These are phyloP conservation scores for Tinamus major DNA, from an alignment of 2,797 vertebrate species.

Conservation along the genomic window DNA sequence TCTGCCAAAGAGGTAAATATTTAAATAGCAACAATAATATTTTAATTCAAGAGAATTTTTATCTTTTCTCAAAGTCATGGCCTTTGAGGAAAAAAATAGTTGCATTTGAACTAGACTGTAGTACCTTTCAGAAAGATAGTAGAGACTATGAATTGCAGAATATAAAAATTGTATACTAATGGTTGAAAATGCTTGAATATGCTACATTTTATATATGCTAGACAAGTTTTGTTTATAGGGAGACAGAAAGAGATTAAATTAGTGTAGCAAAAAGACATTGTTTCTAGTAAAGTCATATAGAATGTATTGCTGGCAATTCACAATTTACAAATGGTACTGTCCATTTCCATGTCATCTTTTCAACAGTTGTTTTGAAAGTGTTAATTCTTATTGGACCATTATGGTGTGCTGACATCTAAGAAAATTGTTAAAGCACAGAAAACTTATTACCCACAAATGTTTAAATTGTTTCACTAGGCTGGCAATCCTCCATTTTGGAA, in stretches of 20 bases:
- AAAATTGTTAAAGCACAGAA: background rate
- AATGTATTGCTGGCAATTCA: background rate
- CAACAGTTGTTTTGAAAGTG: background rate
- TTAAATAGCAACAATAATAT: background rate
- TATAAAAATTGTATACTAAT: background rate
- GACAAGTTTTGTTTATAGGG: background rate
- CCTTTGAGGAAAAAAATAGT: background rate
- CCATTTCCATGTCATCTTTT: background rate
- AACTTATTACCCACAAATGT: background rate
- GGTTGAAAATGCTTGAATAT: background rate
- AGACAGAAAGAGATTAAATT: background rate
- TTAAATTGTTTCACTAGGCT: background rate
- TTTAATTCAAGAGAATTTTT: slow-evolving; percentile 11
- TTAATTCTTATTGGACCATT: background rate
- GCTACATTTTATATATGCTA: background rate
- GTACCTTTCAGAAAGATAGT: background rate
- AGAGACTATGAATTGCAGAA: background rate
- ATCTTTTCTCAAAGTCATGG: background rate
- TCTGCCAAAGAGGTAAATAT: slow-evolving; percentile 14
- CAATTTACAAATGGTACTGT: background rate
- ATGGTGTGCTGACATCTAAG: background rate
- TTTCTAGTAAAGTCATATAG: background rate
- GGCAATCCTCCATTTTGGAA: background rate
- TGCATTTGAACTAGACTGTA: background rate
- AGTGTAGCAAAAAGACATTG: background rate